Evolutionary conservation across 1,140 invertebrate species (phyloP).

Genomic region (Aphaenogaster rudis): DNA sequence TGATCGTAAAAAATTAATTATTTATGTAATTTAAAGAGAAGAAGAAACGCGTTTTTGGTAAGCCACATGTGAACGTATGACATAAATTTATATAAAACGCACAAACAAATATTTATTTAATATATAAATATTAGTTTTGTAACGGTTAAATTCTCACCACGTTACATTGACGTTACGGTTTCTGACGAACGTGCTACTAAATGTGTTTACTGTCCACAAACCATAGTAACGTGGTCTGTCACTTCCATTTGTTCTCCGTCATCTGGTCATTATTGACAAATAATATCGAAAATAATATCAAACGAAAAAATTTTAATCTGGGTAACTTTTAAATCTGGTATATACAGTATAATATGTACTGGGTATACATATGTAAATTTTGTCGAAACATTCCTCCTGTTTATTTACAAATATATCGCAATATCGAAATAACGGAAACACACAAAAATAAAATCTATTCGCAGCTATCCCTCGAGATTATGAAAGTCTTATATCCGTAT

Average conservation of each 20-base stretch:
- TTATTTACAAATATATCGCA: conserved; percentile 14
- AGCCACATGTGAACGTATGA: not conserved
- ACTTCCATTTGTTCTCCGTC: not conserved
- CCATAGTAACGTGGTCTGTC: not conserved
- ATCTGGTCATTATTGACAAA: not conserved
- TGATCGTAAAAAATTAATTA: not conserved
- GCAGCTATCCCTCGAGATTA: not conserved
- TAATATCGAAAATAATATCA: conserved; percentile 6
- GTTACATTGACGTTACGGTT: not conserved
- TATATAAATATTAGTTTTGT: conserved; percentile 11
- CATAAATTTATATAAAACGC: not conserved
- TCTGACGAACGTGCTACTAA: not conserved
- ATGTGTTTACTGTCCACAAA: conserved; percentile 7
- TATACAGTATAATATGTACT: not conserved
- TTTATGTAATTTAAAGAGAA: not conserved
- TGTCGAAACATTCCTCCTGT: not conserved
- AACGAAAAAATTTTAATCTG: conserved; percentile 4
- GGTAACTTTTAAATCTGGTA: not conserved
- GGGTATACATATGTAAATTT: not conserved
- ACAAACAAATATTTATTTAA: conserved; percentile 8
- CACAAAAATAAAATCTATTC: not conserved
- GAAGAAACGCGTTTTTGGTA: not conserved
- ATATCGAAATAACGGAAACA: not conserved
- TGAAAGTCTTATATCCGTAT: conserved; percentile 26
- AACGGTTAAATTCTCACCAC: not conserved